Conservation (phyloP, 1,140 invertebrate genomes). For the Drosophila azteca region DNA sequence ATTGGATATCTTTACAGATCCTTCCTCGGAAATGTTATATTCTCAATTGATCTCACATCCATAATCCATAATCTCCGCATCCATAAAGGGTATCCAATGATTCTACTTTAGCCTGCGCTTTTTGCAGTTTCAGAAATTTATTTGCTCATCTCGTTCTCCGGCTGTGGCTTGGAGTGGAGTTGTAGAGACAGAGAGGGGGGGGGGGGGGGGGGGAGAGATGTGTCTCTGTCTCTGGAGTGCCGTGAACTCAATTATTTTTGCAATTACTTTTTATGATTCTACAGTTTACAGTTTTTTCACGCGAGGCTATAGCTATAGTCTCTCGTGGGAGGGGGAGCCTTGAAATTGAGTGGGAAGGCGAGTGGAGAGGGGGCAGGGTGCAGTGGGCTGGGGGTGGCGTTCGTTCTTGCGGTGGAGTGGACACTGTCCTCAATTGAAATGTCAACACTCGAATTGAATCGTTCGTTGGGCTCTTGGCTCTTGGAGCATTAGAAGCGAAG, state of each 20-base stretch:
- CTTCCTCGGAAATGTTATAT: too few relatives aligned
- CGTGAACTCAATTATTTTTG: slow-evolving; percentile 79
- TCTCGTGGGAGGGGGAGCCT: slow-evolving; percentile 35
- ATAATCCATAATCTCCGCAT: too few relatives aligned
- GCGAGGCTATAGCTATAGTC: slow-evolving; percentile 2
- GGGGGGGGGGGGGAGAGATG: too few relatives aligned
- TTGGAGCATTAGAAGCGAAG: slow-evolving; percentile 46
- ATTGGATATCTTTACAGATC: too few relatives aligned
- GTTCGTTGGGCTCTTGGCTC: slow-evolving; percentile 11
- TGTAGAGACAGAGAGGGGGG: too few relatives aligned
- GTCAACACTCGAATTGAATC: slow-evolving; percentile 49
- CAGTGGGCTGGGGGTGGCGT: slow-evolving; percentile 27
- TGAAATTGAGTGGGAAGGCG: slow-evolving; percentile 23
- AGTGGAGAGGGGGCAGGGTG: slow-evolving; percentile 9
- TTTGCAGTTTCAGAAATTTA: slow-evolving; percentile 48
- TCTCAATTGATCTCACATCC: too few relatives aligned
- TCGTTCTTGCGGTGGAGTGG: slow-evolving; percentile 30
- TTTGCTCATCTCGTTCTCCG: slow-evolving; percentile 24
- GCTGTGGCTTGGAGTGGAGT: neutral
- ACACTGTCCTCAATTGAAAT: slow-evolving; percentile 71
- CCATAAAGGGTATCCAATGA: neutral
- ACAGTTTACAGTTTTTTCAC: slow-evolving; percentile 50
- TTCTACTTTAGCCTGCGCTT: neutral
- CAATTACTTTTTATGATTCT: slow-evolving; percentile 71
- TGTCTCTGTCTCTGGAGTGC: slow-evolving; percentile 58